phyloP scores from a whole-genome alignment of 2,113 vertebrate species.

The Urocolius indicus region DNA sequence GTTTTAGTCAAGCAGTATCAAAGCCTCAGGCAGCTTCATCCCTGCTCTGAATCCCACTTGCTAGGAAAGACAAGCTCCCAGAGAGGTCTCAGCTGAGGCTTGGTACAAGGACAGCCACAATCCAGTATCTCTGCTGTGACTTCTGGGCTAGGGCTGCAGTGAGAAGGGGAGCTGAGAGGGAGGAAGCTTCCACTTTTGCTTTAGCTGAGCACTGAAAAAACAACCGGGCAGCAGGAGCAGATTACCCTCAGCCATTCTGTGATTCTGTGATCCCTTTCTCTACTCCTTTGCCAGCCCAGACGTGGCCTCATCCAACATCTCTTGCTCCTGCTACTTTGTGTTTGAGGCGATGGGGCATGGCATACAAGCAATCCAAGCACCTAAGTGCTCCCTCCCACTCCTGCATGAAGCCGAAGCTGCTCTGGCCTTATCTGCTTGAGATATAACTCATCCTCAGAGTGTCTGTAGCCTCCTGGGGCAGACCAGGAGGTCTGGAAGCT shows the following conservation, averaged over 20 bases:
- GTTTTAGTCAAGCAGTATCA: neutral
- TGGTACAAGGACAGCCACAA: neutral
- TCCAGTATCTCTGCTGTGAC: neutral
- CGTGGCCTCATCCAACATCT: neutral
- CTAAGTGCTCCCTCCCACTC: neutral
- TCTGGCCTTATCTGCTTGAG: neutral
- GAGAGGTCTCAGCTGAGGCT: neutral
- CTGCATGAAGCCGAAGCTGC: neutral
- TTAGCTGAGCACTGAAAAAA: neutral
- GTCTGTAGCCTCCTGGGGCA: neutral
- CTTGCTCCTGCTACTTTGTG: neutral
- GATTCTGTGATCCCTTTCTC: neutral
- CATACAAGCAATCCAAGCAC: neutral
- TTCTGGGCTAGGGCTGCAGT: neutral
- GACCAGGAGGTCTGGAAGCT: neutral
- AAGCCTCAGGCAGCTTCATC: neutral
- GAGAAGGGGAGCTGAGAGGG: neutral
- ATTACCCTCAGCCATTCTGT: neutral
- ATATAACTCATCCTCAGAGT: fast-evolving
- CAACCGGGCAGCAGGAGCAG: neutral
- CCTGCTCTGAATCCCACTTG: neutral
- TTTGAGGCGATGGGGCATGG: neutral
- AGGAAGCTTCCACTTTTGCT: neutral
- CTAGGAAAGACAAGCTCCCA: neutral
- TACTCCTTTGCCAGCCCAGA: neutral